These are phyloP conservation scores for Glaucidium brasilianum DNA, from an alignment of 2,113 vertebrate species.

Conservation along the genomic window DNA sequence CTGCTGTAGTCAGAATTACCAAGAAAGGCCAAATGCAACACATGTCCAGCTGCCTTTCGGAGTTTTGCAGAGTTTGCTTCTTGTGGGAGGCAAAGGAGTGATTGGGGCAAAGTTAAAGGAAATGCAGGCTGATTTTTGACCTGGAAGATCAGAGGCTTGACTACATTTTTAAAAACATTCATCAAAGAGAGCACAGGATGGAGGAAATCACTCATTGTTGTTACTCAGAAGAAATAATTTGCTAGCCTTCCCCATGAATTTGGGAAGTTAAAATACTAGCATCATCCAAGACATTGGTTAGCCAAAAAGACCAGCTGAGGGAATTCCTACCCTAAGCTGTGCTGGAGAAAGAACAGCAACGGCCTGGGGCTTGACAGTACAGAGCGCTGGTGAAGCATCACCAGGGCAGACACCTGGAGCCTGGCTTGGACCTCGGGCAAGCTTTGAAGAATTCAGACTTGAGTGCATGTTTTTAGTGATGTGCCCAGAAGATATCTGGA, in stretches of 20 bases:
- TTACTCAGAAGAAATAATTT: not conserved
- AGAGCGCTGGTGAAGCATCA: not conserved
- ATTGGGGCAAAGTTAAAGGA: conserved; percentile 31
- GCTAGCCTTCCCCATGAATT: not conserved
- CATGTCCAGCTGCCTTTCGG: rapidly evolving
- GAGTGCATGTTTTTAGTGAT: not conserved
- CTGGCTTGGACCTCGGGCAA: not conserved
- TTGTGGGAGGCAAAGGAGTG: not conserved
- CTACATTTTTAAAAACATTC: not conserved
- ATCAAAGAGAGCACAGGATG: conserved; percentile 1
- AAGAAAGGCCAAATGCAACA: not conserved
- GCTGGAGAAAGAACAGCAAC: not conserved
- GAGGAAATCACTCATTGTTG: not conserved
- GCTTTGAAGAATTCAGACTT: not conserved
- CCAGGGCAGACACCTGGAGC: not conserved
- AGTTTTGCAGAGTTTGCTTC: not conserved
- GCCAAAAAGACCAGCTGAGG: not conserved
- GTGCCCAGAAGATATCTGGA: not conserved
- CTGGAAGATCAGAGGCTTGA: not conserved
- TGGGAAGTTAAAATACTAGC: not conserved
- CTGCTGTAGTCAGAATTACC: not conserved
- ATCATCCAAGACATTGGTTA: not conserved
- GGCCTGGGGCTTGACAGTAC: not conserved
- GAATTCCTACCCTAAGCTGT: not conserved
- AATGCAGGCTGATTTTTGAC: conserved; percentile 4